Percentiles rank a stretch among this genome's conserved stretches.
Conservation (phyloP, 1,140 invertebrate species). For the Pogonomyrmex barbatus region DNA sequence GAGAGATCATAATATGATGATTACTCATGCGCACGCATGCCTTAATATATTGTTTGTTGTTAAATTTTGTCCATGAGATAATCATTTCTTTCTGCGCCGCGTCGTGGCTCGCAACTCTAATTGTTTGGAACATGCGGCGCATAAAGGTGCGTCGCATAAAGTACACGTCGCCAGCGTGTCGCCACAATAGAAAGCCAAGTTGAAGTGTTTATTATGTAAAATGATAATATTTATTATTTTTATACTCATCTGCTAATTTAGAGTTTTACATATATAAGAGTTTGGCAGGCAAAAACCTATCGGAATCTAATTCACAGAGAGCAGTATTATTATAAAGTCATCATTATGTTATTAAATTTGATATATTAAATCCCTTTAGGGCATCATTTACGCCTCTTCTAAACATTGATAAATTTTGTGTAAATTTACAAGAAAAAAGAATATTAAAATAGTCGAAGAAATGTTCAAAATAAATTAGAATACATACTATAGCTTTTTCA, state of each 20-base stretch:
- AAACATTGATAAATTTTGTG: conserved; percentile 98
- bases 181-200: conserved; percentile 77
- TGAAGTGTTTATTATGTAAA: conserved; percentile 77
- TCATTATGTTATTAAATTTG: conserved; percentile 92
- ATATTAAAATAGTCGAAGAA: background rate
- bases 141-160: too few relatives aligned
- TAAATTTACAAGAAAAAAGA: conserved; percentile 92
- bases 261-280: conserved; percentile 79
- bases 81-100: too few relatives aligned
- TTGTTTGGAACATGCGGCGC: too few relatives aligned
- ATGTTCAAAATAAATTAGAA: background rate
- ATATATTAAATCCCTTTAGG: conserved; percentile 93
- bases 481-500: conserved; percentile 83
- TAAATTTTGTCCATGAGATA: too few relatives aligned
- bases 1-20: too few relatives aligned
- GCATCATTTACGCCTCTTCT: conserved; percentile 98
- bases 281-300: conserved; percentile 83
- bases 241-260: conserved; percentile 80
- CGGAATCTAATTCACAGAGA: conserved; percentile 75
- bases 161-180: too few relatives aligned
- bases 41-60: too few relatives aligned
- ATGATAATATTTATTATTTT: conserved; percentile 80
- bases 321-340: conserved; percentile 89
- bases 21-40: too few relatives aligned
- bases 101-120: too few relatives aligned